Evolutionary conservation across 2,888 invertebrate genomes (phyloP).

Genomic region (Eustalomyia histrio): DNA sequence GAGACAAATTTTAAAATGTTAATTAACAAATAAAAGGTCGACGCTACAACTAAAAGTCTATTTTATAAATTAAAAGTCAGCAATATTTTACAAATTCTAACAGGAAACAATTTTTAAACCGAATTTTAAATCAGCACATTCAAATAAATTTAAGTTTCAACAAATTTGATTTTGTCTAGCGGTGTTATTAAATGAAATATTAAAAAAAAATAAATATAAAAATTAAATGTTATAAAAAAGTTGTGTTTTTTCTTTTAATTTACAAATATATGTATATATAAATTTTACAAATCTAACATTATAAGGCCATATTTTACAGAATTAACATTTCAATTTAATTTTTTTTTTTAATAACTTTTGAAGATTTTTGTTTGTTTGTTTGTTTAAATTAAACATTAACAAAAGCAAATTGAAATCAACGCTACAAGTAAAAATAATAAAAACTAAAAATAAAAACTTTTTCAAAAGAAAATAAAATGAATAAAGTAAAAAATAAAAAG

Average conservation of each 20-base stretch:
- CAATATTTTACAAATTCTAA: too few relatives aligned
- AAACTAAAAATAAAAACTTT: constrained; percentile 31
- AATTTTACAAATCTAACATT: constrained; percentile 68
- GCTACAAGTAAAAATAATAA: constrained; percentile 28
- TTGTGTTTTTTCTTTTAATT: constrained; percentile 48
- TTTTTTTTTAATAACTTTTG: constrained; percentile 46
- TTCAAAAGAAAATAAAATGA: constrained; percentile 30
- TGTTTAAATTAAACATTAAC: constrained; percentile 44
- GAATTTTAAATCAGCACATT: too few relatives aligned
- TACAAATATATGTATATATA: constrained; percentile 67
- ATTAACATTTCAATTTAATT: constrained; percentile 61
- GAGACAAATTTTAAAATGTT: too few relatives aligned
- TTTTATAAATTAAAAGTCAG: too few relatives aligned
- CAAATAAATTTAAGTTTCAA: too few relatives aligned
- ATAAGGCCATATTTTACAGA: constrained; percentile 70
- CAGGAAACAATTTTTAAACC: too few relatives aligned
- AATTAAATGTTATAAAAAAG: constrained; percentile 49
- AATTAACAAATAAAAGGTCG: too few relatives aligned
- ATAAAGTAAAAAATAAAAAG: constrained; percentile 31
- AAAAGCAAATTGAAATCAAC: constrained; percentile 56
- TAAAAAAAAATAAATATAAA: constrained; percentile 24
- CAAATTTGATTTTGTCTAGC: neutral
- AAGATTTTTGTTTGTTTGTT: constrained; percentile 21
- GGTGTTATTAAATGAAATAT: neutral
- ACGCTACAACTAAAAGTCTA: too few relatives aligned